Conservation (phyloP, 1,140 invertebrate genomes). For the Trialeurodes vaporariorum region DNA sequence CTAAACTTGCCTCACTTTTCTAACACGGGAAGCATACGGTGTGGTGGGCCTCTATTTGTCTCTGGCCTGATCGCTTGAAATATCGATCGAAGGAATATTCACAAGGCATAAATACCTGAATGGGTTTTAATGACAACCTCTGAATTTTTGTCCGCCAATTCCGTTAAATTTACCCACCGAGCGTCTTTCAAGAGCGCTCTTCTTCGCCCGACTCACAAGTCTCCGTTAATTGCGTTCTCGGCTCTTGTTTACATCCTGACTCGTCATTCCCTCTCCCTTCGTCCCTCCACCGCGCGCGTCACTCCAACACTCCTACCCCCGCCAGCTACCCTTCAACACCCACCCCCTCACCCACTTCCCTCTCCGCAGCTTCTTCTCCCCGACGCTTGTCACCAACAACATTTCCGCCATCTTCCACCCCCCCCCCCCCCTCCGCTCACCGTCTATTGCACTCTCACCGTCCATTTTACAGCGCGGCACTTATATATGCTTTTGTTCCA, state of each 20-base stretch:
- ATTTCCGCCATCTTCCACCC: neutral
- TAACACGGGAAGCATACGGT: too few species aligned
- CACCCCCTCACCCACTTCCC: conserved; percentile 6
- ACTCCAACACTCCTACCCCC: neutral
- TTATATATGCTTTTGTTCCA: neutral
- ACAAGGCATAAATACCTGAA: too few species aligned
- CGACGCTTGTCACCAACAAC: neutral
- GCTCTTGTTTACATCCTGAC: conserved; percentile 3
- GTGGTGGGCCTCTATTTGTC: too few species aligned
- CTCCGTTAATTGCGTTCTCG: conserved; percentile 11
- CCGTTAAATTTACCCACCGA: too few species aligned
- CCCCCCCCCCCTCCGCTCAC: conserved; percentile 9
- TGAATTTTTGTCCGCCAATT: too few species aligned
- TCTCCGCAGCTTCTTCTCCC: conserved; percentile 3
- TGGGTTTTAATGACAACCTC: too few species aligned
- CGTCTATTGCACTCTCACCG: conserved; percentile 7
- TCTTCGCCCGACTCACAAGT: conserved; percentile 5
- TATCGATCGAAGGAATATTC: too few species aligned
- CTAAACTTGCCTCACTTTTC: too few species aligned
- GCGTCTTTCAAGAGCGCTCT: neutral
- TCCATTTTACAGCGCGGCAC: too few species aligned
- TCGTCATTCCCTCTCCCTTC: neutral
- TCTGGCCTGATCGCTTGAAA: too few species aligned
- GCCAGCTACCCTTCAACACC: neutral
- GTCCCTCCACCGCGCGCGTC: neutral